Conservation (phyloP, 53 echinoderm and acorn worm genomes). For the Hippasteria phrygiana region DNA sequence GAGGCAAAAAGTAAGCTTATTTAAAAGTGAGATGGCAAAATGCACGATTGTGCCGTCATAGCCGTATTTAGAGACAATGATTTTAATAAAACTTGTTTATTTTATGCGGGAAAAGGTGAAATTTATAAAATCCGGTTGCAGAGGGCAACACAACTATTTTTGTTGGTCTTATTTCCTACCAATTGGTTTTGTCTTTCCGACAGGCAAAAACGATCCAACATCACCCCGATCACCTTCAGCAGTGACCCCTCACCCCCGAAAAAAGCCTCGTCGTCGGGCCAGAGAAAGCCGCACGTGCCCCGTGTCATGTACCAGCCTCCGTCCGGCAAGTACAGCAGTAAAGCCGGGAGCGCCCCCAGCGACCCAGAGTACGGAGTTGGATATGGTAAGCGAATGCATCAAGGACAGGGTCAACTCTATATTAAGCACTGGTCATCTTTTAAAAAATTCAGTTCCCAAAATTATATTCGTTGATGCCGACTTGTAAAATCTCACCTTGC, state of each 20-base stretch:
- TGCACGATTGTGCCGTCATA: too few relatives aligned
- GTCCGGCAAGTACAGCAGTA: slow-evolving; percentile 91
- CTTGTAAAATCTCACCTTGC: too few relatives aligned
- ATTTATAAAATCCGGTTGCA: neutral
- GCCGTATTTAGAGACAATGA: too few relatives aligned
- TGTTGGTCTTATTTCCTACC: neutral
- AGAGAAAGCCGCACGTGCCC: slow-evolving; percentile 52
- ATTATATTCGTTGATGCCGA: too few relatives aligned
- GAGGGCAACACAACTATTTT: neutral
- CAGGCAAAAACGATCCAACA: slow-evolving; percentile 89
- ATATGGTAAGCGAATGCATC: slow-evolving; percentile 39
- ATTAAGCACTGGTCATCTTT: too few relatives aligned
- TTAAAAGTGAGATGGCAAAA: too few relatives aligned
- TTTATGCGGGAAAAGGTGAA: too few relatives aligned
- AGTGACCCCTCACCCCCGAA: slow-evolving; percentile 66
- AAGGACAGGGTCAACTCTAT: neutral
- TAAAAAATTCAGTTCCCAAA: too few relatives aligned
- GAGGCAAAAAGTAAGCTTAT: too few relatives aligned
- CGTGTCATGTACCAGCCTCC: slow-evolving; percentile 91
- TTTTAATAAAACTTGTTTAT: too few relatives aligned
- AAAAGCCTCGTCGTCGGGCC: slow-evolving; percentile 55
- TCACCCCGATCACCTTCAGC: slow-evolving; percentile 88
- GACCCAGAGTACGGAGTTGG: slow-evolving; percentile 69
- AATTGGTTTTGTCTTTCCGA: neutral
- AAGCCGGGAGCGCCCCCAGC: slow-evolving; percentile 86